phyloP scores from a whole-genome alignment of 1,140 invertebrate species.

The Probaryconus sp. region DNA sequence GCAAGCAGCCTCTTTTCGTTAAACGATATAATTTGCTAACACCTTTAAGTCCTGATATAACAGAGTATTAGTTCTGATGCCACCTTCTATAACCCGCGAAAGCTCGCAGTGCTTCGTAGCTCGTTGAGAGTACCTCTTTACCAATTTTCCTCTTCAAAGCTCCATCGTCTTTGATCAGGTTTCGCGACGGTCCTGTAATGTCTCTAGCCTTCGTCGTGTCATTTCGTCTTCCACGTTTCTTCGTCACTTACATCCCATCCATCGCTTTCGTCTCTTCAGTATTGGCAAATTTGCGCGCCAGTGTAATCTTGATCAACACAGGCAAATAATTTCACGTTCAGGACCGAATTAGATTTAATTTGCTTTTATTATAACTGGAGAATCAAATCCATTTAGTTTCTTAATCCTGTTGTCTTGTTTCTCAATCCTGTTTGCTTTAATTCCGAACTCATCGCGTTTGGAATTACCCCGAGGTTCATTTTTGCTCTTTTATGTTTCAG shows the following conservation, averaged over 20 bases:
- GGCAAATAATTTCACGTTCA: slow-evolving; percentile 31
- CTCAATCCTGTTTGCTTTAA: slow-evolving; percentile 44
- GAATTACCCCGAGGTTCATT: slow-evolving; percentile 66
- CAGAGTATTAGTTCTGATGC: slow-evolving; percentile 76
- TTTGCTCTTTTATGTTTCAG: slow-evolving; percentile 51
- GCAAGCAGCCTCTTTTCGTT: slow-evolving; percentile 58
- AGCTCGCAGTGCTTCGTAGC: slow-evolving; percentile 61
- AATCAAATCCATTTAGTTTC: slow-evolving; percentile 54
- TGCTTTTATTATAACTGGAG: slow-evolving; percentile 43
- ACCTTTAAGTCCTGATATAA: slow-evolving; percentile 76
- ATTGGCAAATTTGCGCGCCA: slow-evolving; percentile 26
- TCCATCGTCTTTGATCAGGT: slow-evolving; percentile 77
- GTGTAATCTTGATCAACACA: slow-evolving; percentile 51
- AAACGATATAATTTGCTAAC: slow-evolving; percentile 75
- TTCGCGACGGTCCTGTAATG: slow-evolving; percentile 72
- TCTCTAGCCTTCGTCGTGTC: slow-evolving; percentile 46
- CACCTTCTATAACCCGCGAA: slow-evolving; percentile 62
- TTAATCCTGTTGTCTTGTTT: slow-evolving; percentile 47
- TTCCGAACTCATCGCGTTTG: slow-evolving; percentile 63
- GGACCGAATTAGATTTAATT: slow-evolving; percentile 39
- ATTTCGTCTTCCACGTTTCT: slow-evolving; percentile 52
- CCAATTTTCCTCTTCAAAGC: slow-evolving; percentile 77
- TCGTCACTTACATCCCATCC: slow-evolving; percentile 49
- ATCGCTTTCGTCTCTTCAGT: slow-evolving; percentile 28
- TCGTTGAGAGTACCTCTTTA: slow-evolving; percentile 73